phyloP scores from a whole-genome alignment of 2,113 vertebrate genomes.

The Paradoxurus hermaphroditus region DNA sequence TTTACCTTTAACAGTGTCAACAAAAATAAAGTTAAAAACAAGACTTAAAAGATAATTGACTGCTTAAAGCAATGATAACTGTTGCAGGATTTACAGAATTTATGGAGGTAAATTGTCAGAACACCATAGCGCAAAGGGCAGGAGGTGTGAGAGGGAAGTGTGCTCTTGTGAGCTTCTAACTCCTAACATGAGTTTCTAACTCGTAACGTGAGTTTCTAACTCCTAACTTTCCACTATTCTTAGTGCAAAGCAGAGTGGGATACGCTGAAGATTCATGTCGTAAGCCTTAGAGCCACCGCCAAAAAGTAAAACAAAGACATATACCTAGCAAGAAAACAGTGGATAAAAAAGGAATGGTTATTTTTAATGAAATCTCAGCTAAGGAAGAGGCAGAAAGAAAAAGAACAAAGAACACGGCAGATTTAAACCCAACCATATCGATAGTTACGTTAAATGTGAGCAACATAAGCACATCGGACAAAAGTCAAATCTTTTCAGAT shows the following conservation, averaged over 20 bases:
- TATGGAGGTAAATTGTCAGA: fast-evolving
- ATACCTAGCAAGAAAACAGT: neutral
- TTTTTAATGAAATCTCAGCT: too few relatives aligned
- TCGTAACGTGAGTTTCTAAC: neutral
- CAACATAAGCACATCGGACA: neutral
- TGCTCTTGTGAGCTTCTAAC: neutral
- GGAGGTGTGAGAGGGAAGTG: fast-evolving
- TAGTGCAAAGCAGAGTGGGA: fast-evolving
- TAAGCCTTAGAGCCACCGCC: neutral
- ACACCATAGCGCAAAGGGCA: too few relatives aligned
- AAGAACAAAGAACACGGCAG: neutral
- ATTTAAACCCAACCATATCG: too few relatives aligned
- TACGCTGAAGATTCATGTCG: fast-evolving
- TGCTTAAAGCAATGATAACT: too few relatives aligned
- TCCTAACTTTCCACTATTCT: fast-evolving
- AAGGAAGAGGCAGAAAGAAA: too few relatives aligned
- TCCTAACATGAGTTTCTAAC: fast-evolving
- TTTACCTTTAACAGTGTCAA: neutral
- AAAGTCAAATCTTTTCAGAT: neutral
- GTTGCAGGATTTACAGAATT: fast-evolving
- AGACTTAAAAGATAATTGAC: too few relatives aligned
- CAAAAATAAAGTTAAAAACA: neutral
- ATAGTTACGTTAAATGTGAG: too few relatives aligned
- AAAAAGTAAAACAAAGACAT: neutral
- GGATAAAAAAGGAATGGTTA: neutral